Percentiles rank a stretch among this genome's conserved stretches.
Conservation (phyloP, 2,797 vertebrate genomes). For the Gorsachius magnificus region DNA sequence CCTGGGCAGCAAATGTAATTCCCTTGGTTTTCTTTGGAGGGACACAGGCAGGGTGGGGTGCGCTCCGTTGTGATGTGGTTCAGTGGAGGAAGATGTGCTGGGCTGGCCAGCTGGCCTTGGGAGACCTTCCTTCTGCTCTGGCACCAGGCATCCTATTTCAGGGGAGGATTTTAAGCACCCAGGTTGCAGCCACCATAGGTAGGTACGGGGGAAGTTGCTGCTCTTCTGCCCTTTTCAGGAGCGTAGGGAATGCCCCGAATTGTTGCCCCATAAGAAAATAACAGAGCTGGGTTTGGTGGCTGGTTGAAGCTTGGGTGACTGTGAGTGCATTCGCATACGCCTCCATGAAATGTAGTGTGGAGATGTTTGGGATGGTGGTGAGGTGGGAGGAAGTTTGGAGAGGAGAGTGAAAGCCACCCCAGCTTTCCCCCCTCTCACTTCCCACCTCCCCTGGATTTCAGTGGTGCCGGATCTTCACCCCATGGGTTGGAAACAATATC, state of each 20-base stretch:
- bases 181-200: background rate
- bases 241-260: background rate
- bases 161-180: background rate
- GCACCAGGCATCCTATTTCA: background rate
- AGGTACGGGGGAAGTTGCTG: background rate
- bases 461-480: background rate
- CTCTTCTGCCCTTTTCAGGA: background rate
- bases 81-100: background rate
- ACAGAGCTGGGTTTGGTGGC: background rate
- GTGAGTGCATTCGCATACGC: fast-evolving
- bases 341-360: background rate
- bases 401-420: background rate
- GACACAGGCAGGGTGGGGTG: background rate
- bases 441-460: background rate
- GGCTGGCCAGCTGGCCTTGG: fast-evolving
- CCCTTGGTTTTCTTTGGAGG: background rate
- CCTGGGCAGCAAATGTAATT: background rate
- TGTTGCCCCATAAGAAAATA: background rate
- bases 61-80: background rate
- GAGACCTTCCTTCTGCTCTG: background rate
- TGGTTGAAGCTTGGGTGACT: background rate
- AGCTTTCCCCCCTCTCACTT: background rate
- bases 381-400: background rate
- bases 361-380: background rate
- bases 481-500: background rate